Base-by-base conservation (phyloP, 1,140 invertebrate species). In the Piezodorus guildinii region DNA sequence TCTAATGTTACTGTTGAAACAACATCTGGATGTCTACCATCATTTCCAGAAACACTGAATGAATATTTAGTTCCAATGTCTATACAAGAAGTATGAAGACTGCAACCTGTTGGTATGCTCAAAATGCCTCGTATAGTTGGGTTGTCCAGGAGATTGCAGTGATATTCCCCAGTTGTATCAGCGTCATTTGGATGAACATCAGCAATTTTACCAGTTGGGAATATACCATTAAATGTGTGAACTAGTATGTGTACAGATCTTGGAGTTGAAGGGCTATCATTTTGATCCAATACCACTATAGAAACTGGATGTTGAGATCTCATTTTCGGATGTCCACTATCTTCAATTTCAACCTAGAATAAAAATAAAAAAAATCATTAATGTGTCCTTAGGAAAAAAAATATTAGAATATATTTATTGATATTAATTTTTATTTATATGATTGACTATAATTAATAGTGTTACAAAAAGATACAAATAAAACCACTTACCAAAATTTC, bases 181-280 rank as follows among this genome's bases (percentile, higher is more conserved):
- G 85, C 81, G 78, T 97, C 94, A 70, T 92, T 88, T 5, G 94
- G 94, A 74, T 86, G 86, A 0, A 96, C 87, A 74, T 94, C 83
- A 17, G 91, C 94, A 66, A 98, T 86, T 75, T 88, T 88, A 46
- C 90, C 88, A 21, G 80, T 69, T 0, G 86, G 85, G 68, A 78
- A 74, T 59, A 79, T 78, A 58, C 84, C 83, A 70, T 89, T 87
- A 67, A 88, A 88, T 0, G 87, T 80, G 71, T 88, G 82, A 9
- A 96, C 84, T 25, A 91, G 75, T 21, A 96, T 80, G 68, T 88
- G 86, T 1, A 90, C 86, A 19, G 86, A 87, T 68, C 94, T 80
- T 10, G 91, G 79, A 16, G 83, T 84, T 0, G 93, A 94, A 6
- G 93, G 91, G 72, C 86, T 92, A 71, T 96, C 94, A 75, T 97